phyloP scores from a whole-genome alignment of 2,888 invertebrate species.

The Leptinotarsa haldemani region DNA sequence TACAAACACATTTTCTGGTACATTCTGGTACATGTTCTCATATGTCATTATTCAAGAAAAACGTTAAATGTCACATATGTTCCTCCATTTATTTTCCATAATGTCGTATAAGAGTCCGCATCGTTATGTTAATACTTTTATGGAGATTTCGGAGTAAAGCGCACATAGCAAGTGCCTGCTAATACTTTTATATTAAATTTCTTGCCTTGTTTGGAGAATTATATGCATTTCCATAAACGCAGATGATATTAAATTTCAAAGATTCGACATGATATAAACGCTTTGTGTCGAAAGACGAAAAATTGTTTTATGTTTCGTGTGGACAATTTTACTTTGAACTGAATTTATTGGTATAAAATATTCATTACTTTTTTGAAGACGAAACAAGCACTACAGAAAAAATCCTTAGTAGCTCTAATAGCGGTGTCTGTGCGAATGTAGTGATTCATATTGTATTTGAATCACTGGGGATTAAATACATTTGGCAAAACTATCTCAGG shows the following conservation, averaged over 20 bases:
- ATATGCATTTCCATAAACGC: constrained; percentile 28
- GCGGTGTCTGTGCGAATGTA: too few species aligned
- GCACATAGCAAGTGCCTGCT: constrained; percentile 45
- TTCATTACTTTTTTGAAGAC: too few species aligned
- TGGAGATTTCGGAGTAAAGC: constrained; percentile 26
- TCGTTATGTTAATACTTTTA: constrained; percentile 53
- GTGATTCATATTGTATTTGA: too few species aligned
- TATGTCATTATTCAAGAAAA: too few species aligned
- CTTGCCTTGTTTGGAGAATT: constrained; percentile 30
- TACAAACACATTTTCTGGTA: too few species aligned
- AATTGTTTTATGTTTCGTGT: neutral
- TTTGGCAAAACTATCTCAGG: too few species aligned
- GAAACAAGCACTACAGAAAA: too few species aligned
- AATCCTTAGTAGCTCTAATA: too few species aligned
- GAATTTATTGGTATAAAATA: neutral
- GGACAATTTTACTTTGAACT: neutral
- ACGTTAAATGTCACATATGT: neutral
- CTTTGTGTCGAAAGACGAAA: neutral
- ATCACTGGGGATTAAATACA: too few species aligned
- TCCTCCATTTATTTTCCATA: neutral
- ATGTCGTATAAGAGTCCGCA: constrained; percentile 46
- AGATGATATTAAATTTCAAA: constrained; percentile 30
- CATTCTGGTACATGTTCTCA: too few species aligned
- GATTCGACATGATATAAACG: neutral
- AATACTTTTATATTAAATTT: constrained; percentile 55